Evolutionary conservation across 2,797 vertebrate genomes (phyloP).

Genomic region (Acomys russatus): DNA sequence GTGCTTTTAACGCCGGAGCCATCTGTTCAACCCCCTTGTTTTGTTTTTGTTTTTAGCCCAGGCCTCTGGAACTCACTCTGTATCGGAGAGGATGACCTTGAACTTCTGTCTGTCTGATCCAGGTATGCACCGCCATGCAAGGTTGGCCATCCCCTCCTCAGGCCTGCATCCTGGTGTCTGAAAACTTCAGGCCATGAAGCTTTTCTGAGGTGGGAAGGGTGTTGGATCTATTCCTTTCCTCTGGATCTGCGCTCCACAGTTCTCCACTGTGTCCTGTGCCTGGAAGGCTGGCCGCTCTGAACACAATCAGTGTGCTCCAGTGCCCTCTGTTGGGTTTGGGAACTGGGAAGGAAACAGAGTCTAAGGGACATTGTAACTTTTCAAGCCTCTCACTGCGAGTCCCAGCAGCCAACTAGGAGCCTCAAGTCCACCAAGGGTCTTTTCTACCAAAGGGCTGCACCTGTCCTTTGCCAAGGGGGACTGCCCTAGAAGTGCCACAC

Average conservation of each 20-base stretch:
- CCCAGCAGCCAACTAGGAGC: neutral
- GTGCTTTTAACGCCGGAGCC: neutral
- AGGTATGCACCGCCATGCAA: neutral
- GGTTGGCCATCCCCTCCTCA: neutral
- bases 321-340: neutral
- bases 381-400: slow-evolving; percentile 4
- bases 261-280: neutral
- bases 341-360: slow-evolving; percentile 1
- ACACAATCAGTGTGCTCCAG: slow-evolving; percentile 22
- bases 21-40: neutral
- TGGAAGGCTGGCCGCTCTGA: neutral
- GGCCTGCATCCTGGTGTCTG: neutral
- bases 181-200: neutral
- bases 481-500: neutral
- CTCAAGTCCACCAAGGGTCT: neutral
- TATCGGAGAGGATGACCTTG: neutral
- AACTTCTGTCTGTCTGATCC: neutral
- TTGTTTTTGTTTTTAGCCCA: neutral
- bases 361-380: neutral
- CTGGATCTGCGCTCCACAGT: neutral
- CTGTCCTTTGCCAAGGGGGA: neutral
- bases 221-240: slow-evolving; percentile 6
- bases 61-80: neutral
- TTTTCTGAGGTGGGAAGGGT: slow-evolving; percentile 38
- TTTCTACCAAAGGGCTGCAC: neutral